Percentiles rank a stretch among this genome's conserved stretches.
Evolutionary conservation across 2,888 invertebrate genomes (phyloP).

Genomic region (Patella ulyssiponensis): DNA sequence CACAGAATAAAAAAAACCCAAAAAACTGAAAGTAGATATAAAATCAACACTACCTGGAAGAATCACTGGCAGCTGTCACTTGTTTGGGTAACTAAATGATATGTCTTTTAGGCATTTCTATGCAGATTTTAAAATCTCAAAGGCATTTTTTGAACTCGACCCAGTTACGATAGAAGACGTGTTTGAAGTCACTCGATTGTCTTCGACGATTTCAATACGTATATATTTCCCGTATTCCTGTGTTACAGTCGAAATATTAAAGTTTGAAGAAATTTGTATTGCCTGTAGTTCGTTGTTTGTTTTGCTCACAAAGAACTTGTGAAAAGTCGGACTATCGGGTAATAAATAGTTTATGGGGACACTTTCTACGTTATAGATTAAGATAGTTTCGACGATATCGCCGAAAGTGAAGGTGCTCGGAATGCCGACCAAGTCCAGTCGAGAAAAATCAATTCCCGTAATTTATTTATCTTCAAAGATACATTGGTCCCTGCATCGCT

Average conservation of each 20-base stretch:
- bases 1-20: no score
- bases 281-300: not conserved
- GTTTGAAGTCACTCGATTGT: no score
- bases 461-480: not conserved
- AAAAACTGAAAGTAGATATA: no score
- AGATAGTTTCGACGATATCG: not conserved
- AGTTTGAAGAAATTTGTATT: not conserved
- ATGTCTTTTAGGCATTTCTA: no score
- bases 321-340: not conserved
- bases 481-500: not conserved
- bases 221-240: not conserved
- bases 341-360: not conserved
- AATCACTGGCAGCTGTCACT: no score
- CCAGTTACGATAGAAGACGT: no score
- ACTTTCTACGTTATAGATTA: not conserved
- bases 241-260: not conserved
- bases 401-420: not conserved
- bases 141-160: no score
- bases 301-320: not conserved
- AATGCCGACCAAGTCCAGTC: no score
- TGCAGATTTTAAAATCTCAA: no score
- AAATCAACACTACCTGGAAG: no score
- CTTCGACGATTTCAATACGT: no score
- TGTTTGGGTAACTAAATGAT: no score
- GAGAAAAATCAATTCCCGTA: not conserved